Conservation (phyloP, 2,797 vertebrate genomes). For the Rallus crepitans region DNA sequence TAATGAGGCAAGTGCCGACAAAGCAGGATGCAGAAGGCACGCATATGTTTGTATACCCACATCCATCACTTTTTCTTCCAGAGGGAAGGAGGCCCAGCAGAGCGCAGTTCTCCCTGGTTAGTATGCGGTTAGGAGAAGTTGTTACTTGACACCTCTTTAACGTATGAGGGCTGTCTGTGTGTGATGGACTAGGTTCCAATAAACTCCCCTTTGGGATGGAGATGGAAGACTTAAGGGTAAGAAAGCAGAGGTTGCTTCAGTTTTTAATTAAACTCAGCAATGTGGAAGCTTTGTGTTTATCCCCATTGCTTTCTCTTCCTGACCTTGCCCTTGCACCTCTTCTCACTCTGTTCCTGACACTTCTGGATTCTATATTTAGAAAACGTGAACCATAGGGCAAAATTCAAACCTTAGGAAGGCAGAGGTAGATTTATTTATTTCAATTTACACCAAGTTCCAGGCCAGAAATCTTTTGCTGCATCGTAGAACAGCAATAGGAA, state of each 20-base stretch:
- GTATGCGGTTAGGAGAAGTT: not conserved
- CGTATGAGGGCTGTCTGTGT: not conserved
- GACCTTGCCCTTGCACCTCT: not conserved
- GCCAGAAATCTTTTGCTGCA: not conserved
- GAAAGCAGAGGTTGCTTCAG: not conserved
- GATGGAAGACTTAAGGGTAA: not conserved
- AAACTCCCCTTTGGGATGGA: not conserved
- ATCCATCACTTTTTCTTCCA: not conserved
- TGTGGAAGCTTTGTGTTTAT: not conserved
- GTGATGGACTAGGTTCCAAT: not conserved
- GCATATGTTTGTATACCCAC: not conserved
- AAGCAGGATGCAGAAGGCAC: not conserved
- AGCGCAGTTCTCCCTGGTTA: not conserved
- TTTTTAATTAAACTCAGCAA: too few relatives aligned
- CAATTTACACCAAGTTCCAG: not conserved
- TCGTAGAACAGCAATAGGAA: not conserved
- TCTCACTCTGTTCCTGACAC: not conserved
- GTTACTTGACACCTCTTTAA: not conserved
- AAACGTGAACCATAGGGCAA: not conserved
- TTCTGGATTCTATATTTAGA: not conserved
- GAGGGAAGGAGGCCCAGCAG: not conserved
- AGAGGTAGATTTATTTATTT: not conserved
- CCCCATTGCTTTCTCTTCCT: not conserved
- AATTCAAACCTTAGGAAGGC: not conserved
- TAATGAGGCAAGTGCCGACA: not conserved